Evolutionary conservation across 2,888 invertebrate genomes (phyloP).

Genomic region (Romanomermis culicivorax): DNA sequence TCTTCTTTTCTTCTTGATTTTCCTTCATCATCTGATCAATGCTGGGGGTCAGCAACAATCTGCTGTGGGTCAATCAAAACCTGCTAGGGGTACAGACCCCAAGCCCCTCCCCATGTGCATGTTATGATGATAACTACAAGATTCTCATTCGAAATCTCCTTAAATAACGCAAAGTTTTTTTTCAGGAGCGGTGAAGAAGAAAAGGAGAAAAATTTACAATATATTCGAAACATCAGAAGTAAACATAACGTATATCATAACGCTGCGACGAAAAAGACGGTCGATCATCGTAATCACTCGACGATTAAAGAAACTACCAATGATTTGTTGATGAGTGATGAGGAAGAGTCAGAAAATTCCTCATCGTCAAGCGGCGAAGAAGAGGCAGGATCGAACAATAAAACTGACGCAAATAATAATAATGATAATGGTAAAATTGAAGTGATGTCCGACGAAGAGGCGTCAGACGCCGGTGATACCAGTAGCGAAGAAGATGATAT

Average conservation of each 20-base stretch:
- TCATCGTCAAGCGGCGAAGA: background rate
- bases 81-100: no score
- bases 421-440: background rate
- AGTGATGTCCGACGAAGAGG: no score
- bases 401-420: background rate
- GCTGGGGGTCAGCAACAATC: no score
- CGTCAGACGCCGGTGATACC: no score
- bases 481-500: no score
- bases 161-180: background rate
- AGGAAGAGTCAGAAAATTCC: background rate
- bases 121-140: no score
- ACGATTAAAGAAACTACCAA: background rate
- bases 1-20: no score
- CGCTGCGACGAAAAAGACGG: background rate
- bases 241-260: background rate
- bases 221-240: background rate
- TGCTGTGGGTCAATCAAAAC: no score
- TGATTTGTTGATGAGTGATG: background rate
- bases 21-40: no score
- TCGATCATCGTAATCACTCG: background rate
- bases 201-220: background rate
- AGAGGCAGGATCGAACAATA: background rate
- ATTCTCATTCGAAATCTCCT: no score
- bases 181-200: slow-evolving; percentile 3
- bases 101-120: no score